Evolutionary conservation across 2,888 invertebrate genomes (phyloP), one percentile per base, ranked within the genome.

Genomic region (Sympetrum striolatum): DNA sequence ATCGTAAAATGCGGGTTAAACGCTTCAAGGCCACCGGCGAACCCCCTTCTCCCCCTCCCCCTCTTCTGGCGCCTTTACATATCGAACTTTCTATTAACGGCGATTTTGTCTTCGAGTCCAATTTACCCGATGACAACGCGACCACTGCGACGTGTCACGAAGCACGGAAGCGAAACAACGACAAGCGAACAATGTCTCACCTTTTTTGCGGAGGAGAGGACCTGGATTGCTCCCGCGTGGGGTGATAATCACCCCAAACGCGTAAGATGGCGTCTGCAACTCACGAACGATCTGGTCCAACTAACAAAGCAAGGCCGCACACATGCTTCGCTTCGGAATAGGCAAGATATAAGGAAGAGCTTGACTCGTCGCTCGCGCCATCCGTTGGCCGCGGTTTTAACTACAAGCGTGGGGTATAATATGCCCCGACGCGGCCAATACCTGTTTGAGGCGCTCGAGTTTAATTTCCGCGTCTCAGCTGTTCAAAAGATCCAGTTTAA

Each of bases 1-100:
- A 37, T 86, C 37, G 64, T 86, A 86, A 86, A 86, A 86, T 86
- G 60, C 86, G 86, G 86, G 86, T 86, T 86, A 86, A 86, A 86
- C 60, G 64, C 37, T 86, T 60, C 58, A 86, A 60, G 86, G 58
- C 35, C 58, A 35, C 60, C 15, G 5, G 18, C 14, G 31, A 15
- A 15, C 35, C 80, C 82, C 58, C 14, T 35, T 22, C n/a, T n/a
- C 58, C 35, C 82, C 82, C 5, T 14, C 35, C 82, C 53, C 31
- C 58, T 35, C 35, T 53, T 8, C 5, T 44, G 44, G 3, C 48
- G n/a, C 81, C 22, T 18, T 53, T 31, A 58, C 53, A 15, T 35
- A 18, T n/a, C 86, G 37, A 80, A 39, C 80, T 80, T 39, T 37
- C 37, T n/a, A 44, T n/a, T 22, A 22, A 35, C 39, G 37, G 39